Evolutionary conservation across 2,888 invertebrate species (phyloP), one percentile per base, ranked within the genome.

Genomic region (Holacanthella duospinosa): DNA sequence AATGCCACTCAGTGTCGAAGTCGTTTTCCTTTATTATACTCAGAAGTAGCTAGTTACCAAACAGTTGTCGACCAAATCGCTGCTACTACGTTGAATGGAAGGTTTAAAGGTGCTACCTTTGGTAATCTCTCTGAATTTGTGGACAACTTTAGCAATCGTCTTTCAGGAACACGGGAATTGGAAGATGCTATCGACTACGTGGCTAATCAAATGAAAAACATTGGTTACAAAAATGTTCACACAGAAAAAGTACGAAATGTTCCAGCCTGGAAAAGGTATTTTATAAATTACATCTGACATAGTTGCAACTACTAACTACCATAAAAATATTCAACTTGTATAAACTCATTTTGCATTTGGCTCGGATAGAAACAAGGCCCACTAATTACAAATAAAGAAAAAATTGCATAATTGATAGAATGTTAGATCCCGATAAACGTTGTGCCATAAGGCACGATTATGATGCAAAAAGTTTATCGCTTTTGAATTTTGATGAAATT

Each of bases 101-200:
- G 79, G 6, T 83, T 81, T 69, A 80, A 81, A 74, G 80, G 81
- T 12, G 79, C 78, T 74, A 84, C 84, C 0, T 85, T 81, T 75
- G 74, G 80, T 29, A 81, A 80, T 68, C 72, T 84, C 53, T 77
- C 80, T 0, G 73, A 75, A 6, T 82, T 83, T 71, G 80, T 80
- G 0, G 83, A 83, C 68, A 83, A 78, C 68, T 87, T 85, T 77
- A 86, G 86, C 0, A 77, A 82, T 9, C 78, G 88, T 58, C 79
- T 84, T 24, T 79, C 85, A 0, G 87, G 87, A 0, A 81, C 85
- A 0, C 74, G 81, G 65, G 79, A 76, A 57, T 78, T 88, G 57
- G 87, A 88, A 75, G 75, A 82, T 28, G 79, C 86, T 1, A 87
- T 88, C 65, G 85, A 87, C 76, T 85, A 85, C 71, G 82, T 86